phyloP scores from a whole-genome alignment of 2,113 vertebrate species.

The Alouatta palliata region DNA sequence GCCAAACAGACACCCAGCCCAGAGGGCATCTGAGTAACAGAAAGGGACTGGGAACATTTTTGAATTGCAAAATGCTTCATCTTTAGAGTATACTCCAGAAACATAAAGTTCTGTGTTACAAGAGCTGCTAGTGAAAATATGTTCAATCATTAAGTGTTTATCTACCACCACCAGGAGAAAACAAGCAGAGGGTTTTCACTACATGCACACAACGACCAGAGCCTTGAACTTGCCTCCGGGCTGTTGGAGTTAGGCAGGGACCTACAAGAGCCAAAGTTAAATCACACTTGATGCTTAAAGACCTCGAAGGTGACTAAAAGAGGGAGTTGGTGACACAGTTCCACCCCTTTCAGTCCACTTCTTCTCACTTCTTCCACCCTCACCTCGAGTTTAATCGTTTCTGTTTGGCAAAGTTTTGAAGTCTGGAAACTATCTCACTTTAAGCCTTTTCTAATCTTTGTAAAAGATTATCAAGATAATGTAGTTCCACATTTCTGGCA shows the following conservation, averaged over 20 bases:
- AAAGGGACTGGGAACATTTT: background rate
- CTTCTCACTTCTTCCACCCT: background rate
- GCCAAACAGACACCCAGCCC: background rate
- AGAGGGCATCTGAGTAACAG: background rate
- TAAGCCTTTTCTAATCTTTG: background rate
- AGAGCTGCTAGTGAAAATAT: background rate
- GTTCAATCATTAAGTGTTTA: background rate
- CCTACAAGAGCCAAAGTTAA: slow-evolving; percentile 6
- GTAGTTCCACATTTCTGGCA: slow-evolving; percentile 25
- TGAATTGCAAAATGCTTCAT: background rate
- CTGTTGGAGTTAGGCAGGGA: background rate
- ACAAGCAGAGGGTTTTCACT: background rate
- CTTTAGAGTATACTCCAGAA: background rate
- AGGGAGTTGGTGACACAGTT: background rate
- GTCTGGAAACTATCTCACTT: background rate
- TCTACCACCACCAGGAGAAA: slow-evolving; percentile 66
- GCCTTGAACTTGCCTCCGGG: slow-evolving; percentile 33
- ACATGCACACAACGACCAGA: accelerated
- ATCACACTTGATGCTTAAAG: background rate
- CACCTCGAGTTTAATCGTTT: background rate
- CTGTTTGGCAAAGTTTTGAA: background rate
- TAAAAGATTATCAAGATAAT: slow-evolving; percentile 45
- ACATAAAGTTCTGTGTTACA: background rate
- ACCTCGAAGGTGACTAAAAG: background rate
- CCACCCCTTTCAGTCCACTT: accelerated